Base-by-base conservation (phyloP, 37 sponge, comb jelly and placozoan species). In the Cladorhizidae sp. region DNA sequence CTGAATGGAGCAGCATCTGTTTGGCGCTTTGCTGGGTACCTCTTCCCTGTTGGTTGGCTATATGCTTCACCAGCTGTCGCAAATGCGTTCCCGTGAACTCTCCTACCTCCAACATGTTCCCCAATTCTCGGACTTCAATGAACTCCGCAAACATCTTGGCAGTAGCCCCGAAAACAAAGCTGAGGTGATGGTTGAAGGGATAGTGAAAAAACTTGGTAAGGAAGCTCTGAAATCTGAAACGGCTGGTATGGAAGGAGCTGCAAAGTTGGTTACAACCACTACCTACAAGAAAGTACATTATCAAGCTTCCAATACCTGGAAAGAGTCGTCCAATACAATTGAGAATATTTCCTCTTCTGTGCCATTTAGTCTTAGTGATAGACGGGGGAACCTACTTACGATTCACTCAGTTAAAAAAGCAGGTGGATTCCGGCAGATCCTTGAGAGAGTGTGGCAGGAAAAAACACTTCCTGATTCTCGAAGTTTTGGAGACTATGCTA, bases 221-320 rank as follows among this genome's bases (percentile, higher is more conserved):
- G 43, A 49, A 21, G 28, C 78, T 1, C 64, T 86, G 40, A 56
- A 32, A 15, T 91, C 92, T 23, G 84, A 91, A 29, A 78, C 83
- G 14, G 79, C 84, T 43, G 83, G 84, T 2, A 41, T 91, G 1
- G 82, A 76, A 22, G 92, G 92, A 32, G 92, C 84, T 6, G 92
- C 87, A n/a, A 82, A 70, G 39, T 38, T 83, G 17, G 84, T 91
- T 32, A 86, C 83, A 3, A 91, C 92, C 7, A 82, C 88, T 1
- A 76, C 76, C 0, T 82, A 75, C 40, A 82, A 65, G n/a, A 88
- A 88, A 35, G 45, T 41, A 7, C 32, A 65, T 36, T 32, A 65
- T 11, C 17, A 28, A 65, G 11, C 26, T 5, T 31, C 36, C 31
- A 31, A 65, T 5, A 41, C 22, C 40, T 91, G 92, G 92, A 49